Evolutionary conservation across 2,888 invertebrate genomes (phyloP), one percentile per base, ranked within the genome.

Genomic region (Pollenia angustigena): DNA sequence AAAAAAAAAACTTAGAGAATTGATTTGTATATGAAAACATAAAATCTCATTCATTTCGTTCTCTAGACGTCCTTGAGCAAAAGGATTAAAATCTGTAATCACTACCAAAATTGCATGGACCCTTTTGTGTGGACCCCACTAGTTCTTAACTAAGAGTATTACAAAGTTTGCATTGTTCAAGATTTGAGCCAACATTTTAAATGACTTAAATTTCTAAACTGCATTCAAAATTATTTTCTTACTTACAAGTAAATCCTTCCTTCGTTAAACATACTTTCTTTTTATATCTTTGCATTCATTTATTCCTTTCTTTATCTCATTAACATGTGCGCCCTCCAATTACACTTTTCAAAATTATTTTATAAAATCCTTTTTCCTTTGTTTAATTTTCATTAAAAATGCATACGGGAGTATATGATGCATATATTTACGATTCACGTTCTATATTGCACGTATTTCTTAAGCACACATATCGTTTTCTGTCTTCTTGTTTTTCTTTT

Each of bases 261-360:
- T 68, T 46, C 4, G 10, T 69, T 23, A 11, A 32, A 68, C 4
- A 56, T 72, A 8, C 56, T 23, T 44, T 2, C 4, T 46, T 48
- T 9, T 2, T 14, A n/a, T 52, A 12, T n/a, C 23, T 52, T 3
- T 32, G 32, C 60, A 44, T 4, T 42, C 18, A 23, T 46, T 23
- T 48, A 12, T 40, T 46, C 23, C 42, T 71, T 50, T 0, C 4
- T 54, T 42, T 68, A 84, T 74, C 87, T 84, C 87, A 87, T 87
- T 87, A 87, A 87, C 87, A 87, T 87, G 68, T 75, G 54, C 84
- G 87, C 74, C 78, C 78, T 81, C 50, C 64, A 87, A 84, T 87
- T 87, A 84, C 54, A 85, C 74, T 75, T 60, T 60, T 46, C 52
- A 78, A 87, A 87, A 78, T 84, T 69, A 75, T 87, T 84, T 78